Base-by-base conservation (phyloP, 1,140 invertebrate genomes). In the Drosophila baimaii region DNA sequence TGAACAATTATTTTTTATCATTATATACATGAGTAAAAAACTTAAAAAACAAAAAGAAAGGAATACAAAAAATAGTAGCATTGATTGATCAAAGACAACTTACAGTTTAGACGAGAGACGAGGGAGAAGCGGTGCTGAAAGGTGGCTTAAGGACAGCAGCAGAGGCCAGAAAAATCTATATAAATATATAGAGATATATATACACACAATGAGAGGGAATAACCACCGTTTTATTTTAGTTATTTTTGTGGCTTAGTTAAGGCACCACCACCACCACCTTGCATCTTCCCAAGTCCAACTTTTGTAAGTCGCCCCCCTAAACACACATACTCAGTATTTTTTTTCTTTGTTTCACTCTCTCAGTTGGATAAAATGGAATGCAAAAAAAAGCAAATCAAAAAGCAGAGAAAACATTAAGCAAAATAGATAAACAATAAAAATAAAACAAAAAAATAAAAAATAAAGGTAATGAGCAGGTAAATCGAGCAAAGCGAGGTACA, bases 401-500 rank as follows among this genome's bases (percentile, higher is more conserved):
- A 66, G 43, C 31, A 62, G 27, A 57, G 15, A 23, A 23, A 37
- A 47, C 44, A 5, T 23, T 46, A 49, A 17, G 15, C 13, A 56
- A 56, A 23, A 29, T 54, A 29, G 29, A 15, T 41, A 57, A 43
- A 13, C 27, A 31, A 31, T 19, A 12, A 65, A 59, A 37, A 46
- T 4, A 47, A 65, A 29, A 31, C 46, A 54, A 54, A 63, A 15
- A 56, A 43, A 31, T 39, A 52, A 39, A 39, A 37, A 43, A 33
- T 12, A 49, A 49, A 33, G 33, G 25, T 19, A 47, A 51, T 17
- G 52, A 39, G 69, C 68, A 72, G 68, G 68, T 61, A 71, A 49
- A 62, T 49, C 58, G 19, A 63, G 55, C 31, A 77, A 44, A 57
- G 44, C 31, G 52, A 77, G 74, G 62, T 74, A 74, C 69, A 75